These are phyloP conservation scores for Smithornis capensis DNA, from an alignment of 2,113 vertebrate genomes.

Conservation along the genomic window DNA sequence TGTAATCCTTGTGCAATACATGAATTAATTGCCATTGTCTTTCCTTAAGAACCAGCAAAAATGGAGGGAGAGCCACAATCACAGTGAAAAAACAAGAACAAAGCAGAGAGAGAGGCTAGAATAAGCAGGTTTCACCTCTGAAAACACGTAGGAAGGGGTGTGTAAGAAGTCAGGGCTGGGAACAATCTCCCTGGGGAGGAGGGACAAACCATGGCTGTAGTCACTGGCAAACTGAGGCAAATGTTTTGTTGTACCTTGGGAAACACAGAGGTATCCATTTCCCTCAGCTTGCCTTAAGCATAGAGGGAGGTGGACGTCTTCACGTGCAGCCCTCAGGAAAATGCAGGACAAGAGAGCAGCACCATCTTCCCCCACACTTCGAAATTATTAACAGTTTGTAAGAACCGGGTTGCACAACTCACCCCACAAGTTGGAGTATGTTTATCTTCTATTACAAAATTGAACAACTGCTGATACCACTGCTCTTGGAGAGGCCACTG, in stretches of 20 bases:
- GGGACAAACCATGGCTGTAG: not conserved
- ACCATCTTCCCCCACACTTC: not conserved
- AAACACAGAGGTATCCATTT: not conserved
- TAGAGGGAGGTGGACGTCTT: not conserved
- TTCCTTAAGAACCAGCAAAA: not conserved
- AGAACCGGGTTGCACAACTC: not conserved
- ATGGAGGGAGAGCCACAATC: not conserved
- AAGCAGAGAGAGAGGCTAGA: not conserved
- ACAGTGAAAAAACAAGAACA: not conserved
- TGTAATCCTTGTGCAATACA: fast-evolving
- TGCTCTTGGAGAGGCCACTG: not conserved
- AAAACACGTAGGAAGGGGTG: fast-evolving
- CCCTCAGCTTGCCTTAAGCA: not conserved
- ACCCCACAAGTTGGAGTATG: not conserved
- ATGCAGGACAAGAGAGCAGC: not conserved
- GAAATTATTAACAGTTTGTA: not conserved
- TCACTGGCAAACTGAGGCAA: fast-evolving
- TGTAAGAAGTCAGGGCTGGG: not conserved
- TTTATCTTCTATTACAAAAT: not conserved
- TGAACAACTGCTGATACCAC: not conserved
- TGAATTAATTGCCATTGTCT: not conserved
- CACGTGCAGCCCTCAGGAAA: not conserved
- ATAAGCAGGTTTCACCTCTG: not conserved
- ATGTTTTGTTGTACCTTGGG: not conserved
- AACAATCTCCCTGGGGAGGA: not conserved